Conservation (phyloP, 1,140 invertebrate genomes). For the Manduca sexta region DNA sequence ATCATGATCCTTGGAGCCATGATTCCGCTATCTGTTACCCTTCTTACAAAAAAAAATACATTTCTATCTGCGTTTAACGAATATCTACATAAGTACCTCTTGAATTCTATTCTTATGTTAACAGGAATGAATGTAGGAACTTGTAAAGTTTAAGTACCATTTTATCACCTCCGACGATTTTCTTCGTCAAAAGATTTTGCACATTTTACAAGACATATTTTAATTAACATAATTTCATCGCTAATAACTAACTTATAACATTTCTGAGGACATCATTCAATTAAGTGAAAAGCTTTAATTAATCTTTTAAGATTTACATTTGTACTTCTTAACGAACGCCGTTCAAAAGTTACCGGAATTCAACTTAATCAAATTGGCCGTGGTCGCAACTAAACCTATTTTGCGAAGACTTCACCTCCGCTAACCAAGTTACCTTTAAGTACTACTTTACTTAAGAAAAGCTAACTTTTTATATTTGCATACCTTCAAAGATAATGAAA, state of each 20-base stretch:
- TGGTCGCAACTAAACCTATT: slow-evolving; percentile 54
- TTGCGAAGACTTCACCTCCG: slow-evolving; percentile 50
- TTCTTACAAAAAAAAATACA: background rate
- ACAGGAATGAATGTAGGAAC: too few relatives aligned
- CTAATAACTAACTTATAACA: too few relatives aligned
- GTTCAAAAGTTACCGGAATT: slow-evolving; percentile 60
- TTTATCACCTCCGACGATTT: too few relatives aligned
- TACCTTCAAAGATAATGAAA: slow-evolving; percentile 7
- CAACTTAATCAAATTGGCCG: slow-evolving; percentile 58
- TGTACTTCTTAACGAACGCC: slow-evolving; percentile 47
- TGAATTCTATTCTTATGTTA: too few relatives aligned
- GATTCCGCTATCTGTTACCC: slow-evolving; percentile 21
- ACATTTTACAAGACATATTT: too few relatives aligned
- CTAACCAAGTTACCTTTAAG: slow-evolving; percentile 49
- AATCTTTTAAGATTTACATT: slow-evolving; percentile 46
- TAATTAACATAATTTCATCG: too few relatives aligned
- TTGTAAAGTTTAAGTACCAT: too few relatives aligned
- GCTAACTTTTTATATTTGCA: slow-evolving; percentile 38
- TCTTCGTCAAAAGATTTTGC: too few relatives aligned
- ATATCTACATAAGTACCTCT: too few relatives aligned
- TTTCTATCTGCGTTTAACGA: too few relatives aligned
- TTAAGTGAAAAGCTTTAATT: background rate
- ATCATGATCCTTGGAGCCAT: slow-evolving; percentile 30
- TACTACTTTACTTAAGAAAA: slow-evolving; percentile 43
- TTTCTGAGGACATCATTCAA: too few relatives aligned